Base-by-base conservation (phyloP, 2,113 vertebrate species). In the Ammospiza caudacuta region DNA sequence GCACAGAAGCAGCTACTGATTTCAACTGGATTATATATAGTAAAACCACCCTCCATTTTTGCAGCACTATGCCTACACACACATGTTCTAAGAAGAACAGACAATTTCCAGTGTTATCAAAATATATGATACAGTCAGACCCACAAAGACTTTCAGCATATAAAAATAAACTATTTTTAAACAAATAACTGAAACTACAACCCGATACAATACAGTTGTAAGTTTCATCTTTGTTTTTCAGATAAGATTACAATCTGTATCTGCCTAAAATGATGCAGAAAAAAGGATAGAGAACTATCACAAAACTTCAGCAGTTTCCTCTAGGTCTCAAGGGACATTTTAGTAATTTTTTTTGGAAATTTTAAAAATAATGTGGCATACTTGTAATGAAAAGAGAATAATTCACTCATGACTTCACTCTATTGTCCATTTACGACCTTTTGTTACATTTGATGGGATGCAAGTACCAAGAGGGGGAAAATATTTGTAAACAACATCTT, bases 141-240 rank as follows among this genome's bases (percentile, higher is more conserved):
- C 59, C 29, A 66, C 1, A 2, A 28, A 79, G 70, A 69, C 37
- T 46, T 91, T 24, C 55, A 70, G 37, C 24, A 85, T 5, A 49
- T 54, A 57, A 96, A 89, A 95, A 82, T 12, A 66, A 87, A 29
- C 22, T 37, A 24, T 66, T 91, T 84, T 82, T 37, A 87, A 94
- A 85, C 44, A 85, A 82, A 80, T 62, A 70, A 72, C 25, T 57
- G 66, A 85, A 93, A 82, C 9, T 11, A 51, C 11, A 63, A 41
- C 11, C 28, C 64, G 25, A 29, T 16, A 74, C 47, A 83, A 67
- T 33, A 43, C 55, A 83, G 43, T 15, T 9, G 12, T 21, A 72
- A 64, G 18, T 29, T 87, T 77, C 61, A 73, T 70, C 72, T 59
- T 25, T 70, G 28, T 68, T 61, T 88, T 72, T 58, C 61, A 83